A percentile compares a stretch with the other conserved stretches of the same genome.
Conservation (phyloP, 2,888 invertebrate genomes). For the Gibbula magus region DNA sequence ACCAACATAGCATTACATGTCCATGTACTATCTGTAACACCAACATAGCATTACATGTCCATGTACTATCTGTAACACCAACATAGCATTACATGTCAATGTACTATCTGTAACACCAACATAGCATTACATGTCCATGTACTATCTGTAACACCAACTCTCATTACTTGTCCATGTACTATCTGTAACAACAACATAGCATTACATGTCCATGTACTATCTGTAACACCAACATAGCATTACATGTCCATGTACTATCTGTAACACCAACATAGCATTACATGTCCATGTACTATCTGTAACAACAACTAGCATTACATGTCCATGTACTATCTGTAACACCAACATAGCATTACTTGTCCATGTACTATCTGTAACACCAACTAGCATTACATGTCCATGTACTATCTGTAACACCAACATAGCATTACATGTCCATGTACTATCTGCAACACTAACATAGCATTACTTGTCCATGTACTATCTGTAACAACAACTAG, state of each 20-base stretch:
- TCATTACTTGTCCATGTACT: too few species aligned
- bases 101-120: not conserved
- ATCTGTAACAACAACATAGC: not conserved
- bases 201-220: not conserved
- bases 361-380: not conserved
- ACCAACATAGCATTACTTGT: not conserved
- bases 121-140: not conserved
- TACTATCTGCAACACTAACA: not conserved
- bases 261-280: not conserved
- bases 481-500: not conserved
- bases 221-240: not conserved
- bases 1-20: not conserved
- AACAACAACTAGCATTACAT: not conserved
- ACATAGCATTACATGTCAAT: not conserved
- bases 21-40: not conserved
- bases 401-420: not conserved
- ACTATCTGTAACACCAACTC: not conserved
- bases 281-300: not conserved
- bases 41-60: not conserved
- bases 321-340: not conserved
- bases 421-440: not conserved
- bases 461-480: not conserved
- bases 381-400: not conserved
- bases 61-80: not conserved
- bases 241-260: not conserved